Evolutionary conservation across 2,888 invertebrate genomes (phyloP).

Genomic region (Brassicogethes aeneus): DNA sequence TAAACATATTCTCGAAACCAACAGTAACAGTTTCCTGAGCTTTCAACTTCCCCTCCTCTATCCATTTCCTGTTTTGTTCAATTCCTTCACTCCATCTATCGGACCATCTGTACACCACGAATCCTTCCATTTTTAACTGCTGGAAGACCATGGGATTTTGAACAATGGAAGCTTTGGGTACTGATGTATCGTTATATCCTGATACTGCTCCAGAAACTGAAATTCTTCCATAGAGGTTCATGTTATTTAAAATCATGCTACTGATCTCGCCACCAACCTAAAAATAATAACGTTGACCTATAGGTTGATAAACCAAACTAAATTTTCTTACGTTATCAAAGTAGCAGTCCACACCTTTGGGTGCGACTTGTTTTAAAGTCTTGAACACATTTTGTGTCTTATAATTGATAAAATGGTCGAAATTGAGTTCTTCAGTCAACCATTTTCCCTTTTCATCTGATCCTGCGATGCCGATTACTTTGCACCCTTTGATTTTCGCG

Average conservation of each 20-base stretch:
- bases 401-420: constrained; percentile 64
- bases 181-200: constrained; percentile 48
- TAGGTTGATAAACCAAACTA: not conserved
- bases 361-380: constrained; percentile 52
- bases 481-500: constrained; percentile 61
- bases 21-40: constrained; percentile 57
- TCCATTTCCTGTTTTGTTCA: constrained; percentile 52
- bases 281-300: constrained; percentile 6
- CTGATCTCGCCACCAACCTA: constrained; percentile 64
- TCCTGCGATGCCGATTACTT: constrained; percentile 63
- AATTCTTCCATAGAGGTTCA: constrained; percentile 58
- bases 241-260: constrained; percentile 51
- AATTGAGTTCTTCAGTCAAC: constrained; percentile 53
- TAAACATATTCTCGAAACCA: constrained; percentile 46
- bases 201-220: constrained; percentile 64
- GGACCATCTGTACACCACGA: constrained; percentile 21
- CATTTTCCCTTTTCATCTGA: constrained; percentile 61
- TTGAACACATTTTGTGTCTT: constrained; percentile 49
- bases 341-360: constrained; percentile 66
- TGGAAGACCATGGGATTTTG: constrained; percentile 18
- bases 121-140: constrained; percentile 28
- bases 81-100: constrained; percentile 56
- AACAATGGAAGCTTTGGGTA: no score
- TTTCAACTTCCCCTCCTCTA: constrained; percentile 59
- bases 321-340: constrained; percentile 61